These are phyloP conservation scores for Carassius carassius DNA, from an alignment of 2,113 vertebrate species.

Conservation along the genomic window DNA sequence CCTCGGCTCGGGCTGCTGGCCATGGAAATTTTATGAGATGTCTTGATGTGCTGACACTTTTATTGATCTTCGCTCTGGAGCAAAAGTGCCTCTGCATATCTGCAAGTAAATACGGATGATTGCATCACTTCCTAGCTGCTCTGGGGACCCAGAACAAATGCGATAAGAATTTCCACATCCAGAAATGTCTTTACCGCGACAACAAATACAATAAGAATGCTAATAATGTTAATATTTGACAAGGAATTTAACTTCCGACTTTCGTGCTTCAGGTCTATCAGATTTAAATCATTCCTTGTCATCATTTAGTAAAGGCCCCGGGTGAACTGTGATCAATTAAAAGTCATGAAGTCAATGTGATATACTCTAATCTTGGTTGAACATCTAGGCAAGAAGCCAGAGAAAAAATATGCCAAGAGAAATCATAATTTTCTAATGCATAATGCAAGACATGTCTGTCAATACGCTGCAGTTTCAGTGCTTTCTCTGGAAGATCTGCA, in stretches of 20 bases:
- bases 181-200: background rate
- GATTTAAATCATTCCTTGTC: background rate
- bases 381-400: constrained; percentile 30
- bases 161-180: background rate
- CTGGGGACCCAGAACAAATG: background rate
- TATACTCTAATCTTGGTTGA: background rate
- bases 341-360: constrained; percentile 15
- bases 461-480: background rate
- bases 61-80: constrained; percentile 58
- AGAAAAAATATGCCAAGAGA: constrained; percentile 26
- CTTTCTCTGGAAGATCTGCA: background rate
- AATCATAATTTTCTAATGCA: background rate
- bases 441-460: background rate
- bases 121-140: constrained; percentile 19
- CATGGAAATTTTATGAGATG: constrained; percentile 54
- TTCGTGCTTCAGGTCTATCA: background rate
- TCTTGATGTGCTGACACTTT: constrained; percentile 60
- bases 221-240: background rate
- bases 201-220: background rate
- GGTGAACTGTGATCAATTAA: background rate
- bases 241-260: background rate
- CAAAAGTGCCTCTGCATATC: constrained; percentile 53
- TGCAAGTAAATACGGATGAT: constrained; percentile 44
- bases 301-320: background rate
- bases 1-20: constrained; percentile 36